Base-by-base conservation (phyloP, 2,113 vertebrate genomes). In the Emberiza fucata region DNA sequence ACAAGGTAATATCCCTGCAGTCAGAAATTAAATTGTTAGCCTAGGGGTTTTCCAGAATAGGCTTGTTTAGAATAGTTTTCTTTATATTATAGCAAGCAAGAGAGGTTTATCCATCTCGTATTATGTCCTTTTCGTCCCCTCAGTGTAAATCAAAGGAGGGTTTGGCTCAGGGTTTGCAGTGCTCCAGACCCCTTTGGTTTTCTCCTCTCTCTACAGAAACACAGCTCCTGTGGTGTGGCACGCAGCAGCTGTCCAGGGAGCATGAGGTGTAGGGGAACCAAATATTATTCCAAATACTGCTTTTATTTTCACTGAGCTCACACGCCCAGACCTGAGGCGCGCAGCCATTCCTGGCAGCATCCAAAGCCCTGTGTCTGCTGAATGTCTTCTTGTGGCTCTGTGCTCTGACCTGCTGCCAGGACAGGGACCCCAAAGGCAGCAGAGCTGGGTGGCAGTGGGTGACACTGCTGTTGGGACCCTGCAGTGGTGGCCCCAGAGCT, bases 11-110 rank as follows among this genome's bases (percentile, higher is more conserved):
- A 79, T 78, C 88, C 97, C 83, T 92, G 45, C 63, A 80, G 72
- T 84, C 70, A 94, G 75, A 96, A 95, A 92, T 96, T 92, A 95
- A 95, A 88, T 75, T 83, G 40, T 79, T 92, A 90, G 39, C 89
- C 79, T 93, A 54, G 23, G 37, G 18, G 71, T 84, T 51, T 96
- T 97, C 40, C 65, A 75, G 83, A 96, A 82, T 88, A 87, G 18
- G 16, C 14, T 91, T 88, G 51, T 94, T 94, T 80, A 37, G 71
- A 97, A 85, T 91, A 81, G 39, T 82, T 96, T 73, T 81, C 50
- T 86, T 91, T 90, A 28, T 80, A 54, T 73, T 88, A 47, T 20
- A 90, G 66, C 23, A 29, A 88, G 78, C 0, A 0, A 66, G 56
- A 61, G 33, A 31, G 53, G 33, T 31, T 91, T 63, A 90, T 72